Evolutionary conservation across 2,888 invertebrate genomes (phyloP).

Genomic region (Cremastinae sp.): DNA sequence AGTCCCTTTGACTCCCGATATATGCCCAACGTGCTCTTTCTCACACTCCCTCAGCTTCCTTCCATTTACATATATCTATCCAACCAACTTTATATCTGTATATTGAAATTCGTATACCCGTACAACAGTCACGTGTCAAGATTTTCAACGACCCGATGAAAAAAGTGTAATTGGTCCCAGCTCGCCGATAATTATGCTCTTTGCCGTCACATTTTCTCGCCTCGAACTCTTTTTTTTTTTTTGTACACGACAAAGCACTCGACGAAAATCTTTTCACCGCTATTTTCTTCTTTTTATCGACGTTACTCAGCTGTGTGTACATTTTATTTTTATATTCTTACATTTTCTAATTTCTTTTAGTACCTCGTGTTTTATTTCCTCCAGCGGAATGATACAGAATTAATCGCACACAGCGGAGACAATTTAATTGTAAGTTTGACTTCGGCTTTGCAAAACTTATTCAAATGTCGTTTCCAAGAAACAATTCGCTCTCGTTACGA

Average conservation of each 20-base stretch:
- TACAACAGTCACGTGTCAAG: slow-evolving; percentile 48
- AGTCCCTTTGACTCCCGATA: slow-evolving; percentile 44
- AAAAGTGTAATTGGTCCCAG: slow-evolving; percentile 49
- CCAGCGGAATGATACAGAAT: too few relatives aligned
- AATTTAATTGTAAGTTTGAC: slow-evolving; percentile 37
- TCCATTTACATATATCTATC: slow-evolving; percentile 32
- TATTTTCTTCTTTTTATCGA: too few relatives aligned
- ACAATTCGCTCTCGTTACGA: slow-evolving; percentile 44
- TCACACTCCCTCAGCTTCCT: slow-evolving; percentile 34
- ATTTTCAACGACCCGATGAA: slow-evolving; percentile 35
- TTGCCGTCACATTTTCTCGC: not conserved
- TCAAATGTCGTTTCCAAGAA: slow-evolving; percentile 24
- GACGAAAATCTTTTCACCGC: slow-evolving; percentile 33
- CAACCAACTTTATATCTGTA: slow-evolving; percentile 33
- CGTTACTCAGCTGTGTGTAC: too few relatives aligned
- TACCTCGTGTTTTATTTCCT: too few relatives aligned
- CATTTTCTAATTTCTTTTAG: too few relatives aligned
- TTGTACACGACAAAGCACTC: slow-evolving; percentile 23
- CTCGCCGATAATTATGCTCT: slow-evolving; percentile 40
- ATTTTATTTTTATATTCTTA: too few relatives aligned
- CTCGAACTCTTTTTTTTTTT: not conserved
- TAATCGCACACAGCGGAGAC: not conserved
- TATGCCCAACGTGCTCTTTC: slow-evolving; percentile 4
- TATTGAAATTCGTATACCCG: too few relatives aligned
- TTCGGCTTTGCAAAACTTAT: slow-evolving; percentile 23